Conservation (phyloP, 2,113 vertebrate genomes). For the Pampusana beccarii region DNA sequence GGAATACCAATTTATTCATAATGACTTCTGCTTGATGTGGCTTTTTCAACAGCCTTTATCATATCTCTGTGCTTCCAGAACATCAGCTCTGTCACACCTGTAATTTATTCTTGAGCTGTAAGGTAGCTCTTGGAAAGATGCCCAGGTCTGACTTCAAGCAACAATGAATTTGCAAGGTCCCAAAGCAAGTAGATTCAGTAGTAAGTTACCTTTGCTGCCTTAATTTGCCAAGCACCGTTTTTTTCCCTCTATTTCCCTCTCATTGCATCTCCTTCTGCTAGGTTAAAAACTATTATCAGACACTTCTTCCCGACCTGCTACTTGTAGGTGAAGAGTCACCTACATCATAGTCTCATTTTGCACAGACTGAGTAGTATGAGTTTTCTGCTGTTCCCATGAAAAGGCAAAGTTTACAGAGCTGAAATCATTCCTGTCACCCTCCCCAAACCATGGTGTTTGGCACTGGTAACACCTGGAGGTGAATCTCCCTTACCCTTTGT, state of each 20-base stretch:
- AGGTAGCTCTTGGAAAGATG: constrained; percentile 23
- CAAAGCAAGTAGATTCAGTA: constrained; percentile 7
- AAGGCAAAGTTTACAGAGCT: not conserved
- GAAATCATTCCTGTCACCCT: not conserved
- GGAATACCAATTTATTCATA: constrained; percentile 37
- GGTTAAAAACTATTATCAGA: not conserved
- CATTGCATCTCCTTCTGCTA: not conserved
- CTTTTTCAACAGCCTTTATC: not conserved
- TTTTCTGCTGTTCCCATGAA: not conserved
- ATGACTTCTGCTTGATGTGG: constrained; percentile 10
- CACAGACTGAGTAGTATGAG: not conserved
- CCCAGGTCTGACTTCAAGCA: constrained; percentile 50
- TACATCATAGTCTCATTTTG: not conserved
- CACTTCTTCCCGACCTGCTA: not conserved
- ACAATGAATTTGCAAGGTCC: constrained; percentile 30
- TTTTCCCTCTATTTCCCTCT: not conserved
- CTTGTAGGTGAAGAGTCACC: not conserved
- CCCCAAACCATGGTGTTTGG: not conserved
- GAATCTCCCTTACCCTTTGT: not conserved
- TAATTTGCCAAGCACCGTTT: not conserved
- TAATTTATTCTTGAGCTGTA: constrained; percentile 57
- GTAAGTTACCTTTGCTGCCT: constrained; percentile 18
- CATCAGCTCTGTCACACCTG: constrained; percentile 58
- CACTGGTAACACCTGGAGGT: not conserved
- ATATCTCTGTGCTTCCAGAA: constrained; percentile 49